Percentiles rank a stretch among this genome's conserved stretches.
These are phyloP conservation scores for Upupa epops DNA, from an alignment of 2,113 vertebrate genomes.

Conservation along the genomic window DNA sequence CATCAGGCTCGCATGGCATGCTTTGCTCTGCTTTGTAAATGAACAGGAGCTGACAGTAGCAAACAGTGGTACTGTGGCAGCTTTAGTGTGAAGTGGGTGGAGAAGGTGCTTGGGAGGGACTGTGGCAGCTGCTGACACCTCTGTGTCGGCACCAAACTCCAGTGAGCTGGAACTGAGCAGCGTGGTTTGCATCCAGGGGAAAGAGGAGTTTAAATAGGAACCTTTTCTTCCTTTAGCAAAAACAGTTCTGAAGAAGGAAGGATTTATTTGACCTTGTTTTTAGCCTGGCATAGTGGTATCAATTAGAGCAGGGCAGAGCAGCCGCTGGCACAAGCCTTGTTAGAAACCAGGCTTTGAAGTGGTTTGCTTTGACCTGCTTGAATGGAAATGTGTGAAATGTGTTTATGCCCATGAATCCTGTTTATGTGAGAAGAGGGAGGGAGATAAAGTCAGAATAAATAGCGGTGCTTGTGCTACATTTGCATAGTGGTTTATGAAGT, in stretches of 20 bases:
- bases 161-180: background rate
- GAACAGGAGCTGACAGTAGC: background rate
- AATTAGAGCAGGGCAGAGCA: background rate
- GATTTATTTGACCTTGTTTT: background rate
- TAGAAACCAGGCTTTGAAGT: background rate
- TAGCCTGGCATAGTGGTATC: accelerated
- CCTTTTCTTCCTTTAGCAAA: background rate
- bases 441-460: background rate
- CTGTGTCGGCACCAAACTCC: background rate
- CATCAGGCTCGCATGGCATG: background rate
- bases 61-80: background rate
- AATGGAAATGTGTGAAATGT: background rate
- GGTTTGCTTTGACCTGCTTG: background rate
- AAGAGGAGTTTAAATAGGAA: background rate
- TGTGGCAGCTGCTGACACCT: background rate
- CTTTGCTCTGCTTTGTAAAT: background rate
- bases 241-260: background rate
- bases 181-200: background rate
- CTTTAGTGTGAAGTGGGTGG: background rate
- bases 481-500: background rate
- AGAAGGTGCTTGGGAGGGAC: background rate
- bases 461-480: background rate
- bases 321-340: background rate
- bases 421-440: background rate
- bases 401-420: background rate